Percentiles rank a stretch among this genome's conserved stretches.
Evolutionary conservation across 2,888 invertebrate genomes (phyloP).

Genomic region (Epinotia ramella): DNA sequence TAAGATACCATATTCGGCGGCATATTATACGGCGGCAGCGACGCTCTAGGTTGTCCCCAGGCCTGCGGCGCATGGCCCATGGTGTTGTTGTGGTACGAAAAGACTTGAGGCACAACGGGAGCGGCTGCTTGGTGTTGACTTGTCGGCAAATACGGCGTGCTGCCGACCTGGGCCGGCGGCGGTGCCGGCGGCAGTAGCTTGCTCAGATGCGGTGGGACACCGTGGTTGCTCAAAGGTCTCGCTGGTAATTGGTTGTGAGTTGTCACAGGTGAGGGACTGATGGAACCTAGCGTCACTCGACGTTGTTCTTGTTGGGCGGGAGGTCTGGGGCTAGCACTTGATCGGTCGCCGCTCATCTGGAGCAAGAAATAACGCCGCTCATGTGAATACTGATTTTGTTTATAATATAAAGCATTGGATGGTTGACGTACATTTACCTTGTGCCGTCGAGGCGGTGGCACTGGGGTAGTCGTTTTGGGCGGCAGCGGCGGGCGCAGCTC

Average conservation of each 20-base stretch:
- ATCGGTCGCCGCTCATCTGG: slow-evolving; percentile 68
- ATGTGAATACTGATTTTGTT: neutral
- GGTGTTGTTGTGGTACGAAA: slow-evolving; percentile 60
- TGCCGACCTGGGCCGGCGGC: slow-evolving; percentile 63
- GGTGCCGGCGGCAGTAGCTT: slow-evolving; percentile 56
- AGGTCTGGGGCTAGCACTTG: slow-evolving; percentile 73
- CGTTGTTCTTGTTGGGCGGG: slow-evolving; percentile 64
- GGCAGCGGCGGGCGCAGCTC: slow-evolving; percentile 80
- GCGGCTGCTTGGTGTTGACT: slow-evolving; percentile 59
- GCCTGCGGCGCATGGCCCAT: slow-evolving; percentile 63
- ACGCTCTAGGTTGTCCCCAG: slow-evolving; percentile 71
- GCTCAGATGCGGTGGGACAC: slow-evolving; percentile 58
- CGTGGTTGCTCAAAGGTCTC: slow-evolving; percentile 58
- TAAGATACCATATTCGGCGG: slow-evolving; percentile 66
- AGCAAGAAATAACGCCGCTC: neutral
- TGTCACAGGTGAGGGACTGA: slow-evolving; percentile 48
- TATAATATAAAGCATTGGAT: neutral
- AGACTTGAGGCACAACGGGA: slow-evolving; percentile 54
- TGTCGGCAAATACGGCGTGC: slow-evolving; percentile 73
- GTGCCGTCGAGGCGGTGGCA: slow-evolving; percentile 80
- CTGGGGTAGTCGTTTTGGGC: slow-evolving; percentile 77
- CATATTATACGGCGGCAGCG: slow-evolving; percentile 68
- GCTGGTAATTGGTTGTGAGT: slow-evolving; percentile 44
- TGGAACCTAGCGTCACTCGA: slow-evolving; percentile 63
- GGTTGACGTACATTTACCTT: slow-evolving; percentile 62